Evolutionary conservation across 1,140 invertebrate species (phyloP).

Genomic region (Neodiprion lecontei): DNA sequence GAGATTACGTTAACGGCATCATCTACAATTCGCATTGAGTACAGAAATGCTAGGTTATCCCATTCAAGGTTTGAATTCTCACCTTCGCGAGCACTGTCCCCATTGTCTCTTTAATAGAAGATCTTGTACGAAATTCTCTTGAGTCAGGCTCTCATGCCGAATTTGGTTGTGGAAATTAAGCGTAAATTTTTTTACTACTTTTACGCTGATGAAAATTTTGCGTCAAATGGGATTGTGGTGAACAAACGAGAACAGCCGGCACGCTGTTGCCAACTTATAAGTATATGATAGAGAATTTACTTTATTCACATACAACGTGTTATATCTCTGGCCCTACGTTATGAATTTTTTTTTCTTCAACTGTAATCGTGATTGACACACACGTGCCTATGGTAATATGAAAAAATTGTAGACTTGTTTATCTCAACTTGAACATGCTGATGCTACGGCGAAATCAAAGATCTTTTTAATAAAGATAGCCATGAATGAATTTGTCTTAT

Average conservation of each 20-base stretch:
- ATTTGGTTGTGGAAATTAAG: slow-evolving; percentile 1
- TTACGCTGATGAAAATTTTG: slow-evolving; percentile 15
- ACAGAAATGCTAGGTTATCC: slow-evolving; percentile 37
- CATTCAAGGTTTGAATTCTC: slow-evolving; percentile 25
- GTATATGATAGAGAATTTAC: too few relatives aligned
- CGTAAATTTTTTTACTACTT: background rate
- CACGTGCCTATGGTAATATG: too few relatives aligned
- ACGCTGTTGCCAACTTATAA: background rate
- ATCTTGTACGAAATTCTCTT: background rate
- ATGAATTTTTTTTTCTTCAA: too few relatives aligned
- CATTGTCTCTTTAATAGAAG: slow-evolving; percentile 36
- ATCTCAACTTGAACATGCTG: too few relatives aligned
- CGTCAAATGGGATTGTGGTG: slow-evolving; percentile 10
- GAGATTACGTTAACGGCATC: slow-evolving; percentile 34
- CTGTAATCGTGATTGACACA: too few relatives aligned
- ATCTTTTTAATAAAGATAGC: too few relatives aligned
- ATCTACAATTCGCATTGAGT: slow-evolving; percentile 5
- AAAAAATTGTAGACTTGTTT: too few relatives aligned
- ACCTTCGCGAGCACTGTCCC: slow-evolving; percentile 59
- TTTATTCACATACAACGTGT: too few relatives aligned
- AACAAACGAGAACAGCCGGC: slow-evolving; percentile 16
- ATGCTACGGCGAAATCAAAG: too few relatives aligned
- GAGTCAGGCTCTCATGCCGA: slow-evolving; percentile 16
- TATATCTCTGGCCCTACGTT: too few relatives aligned
- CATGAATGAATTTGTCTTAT: too few relatives aligned